Evolutionary conservation across 2,888 invertebrate species (phyloP).

Genomic region (Deilephila porcellus): DNA sequence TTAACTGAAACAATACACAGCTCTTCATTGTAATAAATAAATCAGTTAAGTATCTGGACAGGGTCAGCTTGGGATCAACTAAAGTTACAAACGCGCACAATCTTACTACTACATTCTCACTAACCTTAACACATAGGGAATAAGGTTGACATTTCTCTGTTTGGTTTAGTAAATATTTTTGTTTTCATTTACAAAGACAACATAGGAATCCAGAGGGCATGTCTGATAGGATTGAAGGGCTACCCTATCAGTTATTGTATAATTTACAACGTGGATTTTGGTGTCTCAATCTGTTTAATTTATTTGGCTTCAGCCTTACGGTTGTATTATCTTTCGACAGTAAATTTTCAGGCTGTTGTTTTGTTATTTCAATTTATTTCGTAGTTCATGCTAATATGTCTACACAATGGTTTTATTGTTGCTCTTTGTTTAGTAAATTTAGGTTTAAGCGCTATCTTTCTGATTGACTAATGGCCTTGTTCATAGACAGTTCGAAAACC

Average conservation of each 20-base stretch:
- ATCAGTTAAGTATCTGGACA: slow-evolving; percentile 34
- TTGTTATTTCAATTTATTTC: too few relatives aligned
- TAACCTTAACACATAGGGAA: background rate
- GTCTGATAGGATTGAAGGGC: slow-evolving; percentile 32
- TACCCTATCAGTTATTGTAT: slow-evolving; percentile 28
- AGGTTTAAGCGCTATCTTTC: too few relatives aligned
- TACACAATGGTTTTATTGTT: background rate
- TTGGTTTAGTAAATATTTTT: background rate
- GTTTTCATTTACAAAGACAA: slow-evolving; percentile 30
- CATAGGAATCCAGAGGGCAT: slow-evolving; percentile 27
- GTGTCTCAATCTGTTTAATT: slow-evolving; percentile 22
- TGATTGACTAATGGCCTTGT: too few relatives aligned
- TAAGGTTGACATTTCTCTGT: slow-evolving; percentile 27
- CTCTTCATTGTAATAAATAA: slow-evolving; percentile 34
- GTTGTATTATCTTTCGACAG: background rate
- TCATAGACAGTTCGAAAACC: too few relatives aligned
- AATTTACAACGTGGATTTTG: slow-evolving; percentile 20
- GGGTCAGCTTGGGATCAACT: slow-evolving; percentile 31
- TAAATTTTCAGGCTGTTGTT: background rate
- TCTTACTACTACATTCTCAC: background rate
- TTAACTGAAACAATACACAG: slow-evolving; percentile 28
- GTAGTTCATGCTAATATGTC: background rate
- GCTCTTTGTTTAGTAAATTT: too few relatives aligned
- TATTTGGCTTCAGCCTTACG: slow-evolving; percentile 7
- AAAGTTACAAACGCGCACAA: slow-evolving; percentile 21